These are phyloP conservation scores for Holcopasites calliopsidis DNA, from an alignment of 1,140 invertebrate genomes.

Conservation along the genomic window DNA sequence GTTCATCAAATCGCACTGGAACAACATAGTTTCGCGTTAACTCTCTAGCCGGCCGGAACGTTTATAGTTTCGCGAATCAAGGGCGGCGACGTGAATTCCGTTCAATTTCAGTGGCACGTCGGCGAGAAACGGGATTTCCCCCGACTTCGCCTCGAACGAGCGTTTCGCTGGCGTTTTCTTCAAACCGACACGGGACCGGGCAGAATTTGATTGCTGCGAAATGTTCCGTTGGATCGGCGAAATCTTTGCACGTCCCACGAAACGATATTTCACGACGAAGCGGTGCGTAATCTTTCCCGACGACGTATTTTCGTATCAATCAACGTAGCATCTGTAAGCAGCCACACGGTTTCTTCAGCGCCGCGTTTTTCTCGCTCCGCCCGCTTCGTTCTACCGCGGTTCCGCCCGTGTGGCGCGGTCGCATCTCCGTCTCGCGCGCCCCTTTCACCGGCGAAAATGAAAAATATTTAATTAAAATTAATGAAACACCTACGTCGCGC, in stretches of 20 bases:
- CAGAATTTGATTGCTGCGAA: no score
- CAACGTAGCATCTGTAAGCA: no score
- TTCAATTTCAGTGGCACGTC: neutral
- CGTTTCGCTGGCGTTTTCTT: no score
- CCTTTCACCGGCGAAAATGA: constrained; percentile 49
- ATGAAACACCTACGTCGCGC: constrained; percentile 67
- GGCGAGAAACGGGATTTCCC: neutral
- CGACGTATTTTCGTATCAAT: no score
- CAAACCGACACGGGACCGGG: no score
- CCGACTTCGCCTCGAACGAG: neutral
- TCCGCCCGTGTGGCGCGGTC: neutral
- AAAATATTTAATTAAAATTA: constrained; percentile 76
- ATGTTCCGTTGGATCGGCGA: no score
- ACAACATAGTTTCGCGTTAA: neutral
- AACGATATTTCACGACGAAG: no score
- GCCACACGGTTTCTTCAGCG: no score
- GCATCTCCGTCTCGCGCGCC: neutral
- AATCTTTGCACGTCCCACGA: no score
- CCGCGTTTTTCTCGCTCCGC: no score
- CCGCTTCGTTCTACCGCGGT: neutral
- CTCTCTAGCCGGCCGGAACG: neutral
- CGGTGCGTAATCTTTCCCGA: no score
- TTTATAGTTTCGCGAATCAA: neutral
- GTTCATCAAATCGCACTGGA: constrained; percentile 8
- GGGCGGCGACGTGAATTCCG: neutral